A percentile compares a stretch with the other conserved stretches of the same genome.
phyloP scores from a whole-genome alignment of 2,797 vertebrate species.

The Chaetodon trifasciatus region DNA sequence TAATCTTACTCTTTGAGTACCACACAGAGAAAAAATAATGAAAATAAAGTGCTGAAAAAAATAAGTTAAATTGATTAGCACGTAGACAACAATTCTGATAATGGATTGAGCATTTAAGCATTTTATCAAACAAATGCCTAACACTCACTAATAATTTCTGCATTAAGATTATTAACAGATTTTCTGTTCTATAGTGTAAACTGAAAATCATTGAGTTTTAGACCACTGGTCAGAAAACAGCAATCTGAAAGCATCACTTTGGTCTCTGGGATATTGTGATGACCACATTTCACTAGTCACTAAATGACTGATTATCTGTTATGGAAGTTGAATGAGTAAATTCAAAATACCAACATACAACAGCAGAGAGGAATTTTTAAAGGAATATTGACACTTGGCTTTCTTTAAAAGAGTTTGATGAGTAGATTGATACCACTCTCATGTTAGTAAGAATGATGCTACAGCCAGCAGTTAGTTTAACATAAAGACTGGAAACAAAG shows the following conservation, averaged over 20 bases:
- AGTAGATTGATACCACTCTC: background rate
- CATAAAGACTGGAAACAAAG: background rate
- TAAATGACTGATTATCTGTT: background rate
- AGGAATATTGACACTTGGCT: background rate
- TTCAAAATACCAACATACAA: background rate
- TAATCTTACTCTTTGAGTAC: conserved; percentile 25
- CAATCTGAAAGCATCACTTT: background rate
- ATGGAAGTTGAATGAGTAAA: too few relatives aligned
- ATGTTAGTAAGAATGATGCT: background rate
- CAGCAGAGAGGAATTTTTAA: background rate
- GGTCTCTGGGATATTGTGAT: background rate
- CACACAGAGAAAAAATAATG: background rate
- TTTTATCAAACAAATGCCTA: background rate
- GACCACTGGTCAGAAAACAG: background rate
- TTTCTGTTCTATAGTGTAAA: background rate
- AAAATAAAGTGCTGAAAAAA: conserved; percentile 5
- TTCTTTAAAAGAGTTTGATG: background rate
- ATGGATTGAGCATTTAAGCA: conserved; percentile 1
- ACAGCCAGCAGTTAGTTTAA: background rate
- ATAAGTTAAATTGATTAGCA: background rate
- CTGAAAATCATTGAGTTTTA: background rate
- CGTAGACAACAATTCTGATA: background rate
- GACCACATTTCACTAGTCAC: too few relatives aligned
- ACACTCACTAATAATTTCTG: background rate
- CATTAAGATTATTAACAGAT: background rate